phyloP scores from a whole-genome alignment of 2,113 vertebrate genomes.

The Lanius collurio region DNA sequence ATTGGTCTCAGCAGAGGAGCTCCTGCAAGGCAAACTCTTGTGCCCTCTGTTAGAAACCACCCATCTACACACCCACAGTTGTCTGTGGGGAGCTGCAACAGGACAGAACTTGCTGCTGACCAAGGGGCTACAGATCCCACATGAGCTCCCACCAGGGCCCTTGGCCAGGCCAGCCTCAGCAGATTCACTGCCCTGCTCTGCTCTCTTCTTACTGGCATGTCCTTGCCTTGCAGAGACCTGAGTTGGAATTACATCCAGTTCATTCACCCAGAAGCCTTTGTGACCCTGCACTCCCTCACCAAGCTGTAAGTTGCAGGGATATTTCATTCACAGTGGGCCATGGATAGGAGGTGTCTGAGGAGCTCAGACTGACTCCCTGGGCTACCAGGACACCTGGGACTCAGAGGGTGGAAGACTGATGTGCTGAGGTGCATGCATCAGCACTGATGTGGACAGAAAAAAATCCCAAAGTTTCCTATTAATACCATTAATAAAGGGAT shows the following conservation, averaged over 20 bases:
- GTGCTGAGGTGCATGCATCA: neutral
- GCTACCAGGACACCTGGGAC: neutral
- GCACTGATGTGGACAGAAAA: neutral
- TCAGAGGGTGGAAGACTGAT: neutral
- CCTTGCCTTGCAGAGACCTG: constrained; percentile 82
- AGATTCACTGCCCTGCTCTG: neutral
- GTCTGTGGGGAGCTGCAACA: neutral
- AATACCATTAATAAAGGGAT: neutral
- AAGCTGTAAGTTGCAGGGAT: constrained; percentile 86
- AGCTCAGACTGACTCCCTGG: neutral
- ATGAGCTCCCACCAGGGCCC: neutral
- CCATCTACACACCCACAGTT: neutral
- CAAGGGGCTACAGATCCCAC: neutral
- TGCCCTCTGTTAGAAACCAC: neutral
- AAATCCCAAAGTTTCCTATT: neutral
- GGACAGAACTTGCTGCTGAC: neutral
- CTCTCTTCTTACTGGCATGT: neutral
- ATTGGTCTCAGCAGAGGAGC: neutral
- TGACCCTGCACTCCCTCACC: constrained; percentile 82
- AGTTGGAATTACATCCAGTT: constrained; percentile 88
- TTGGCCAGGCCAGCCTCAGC: neutral
- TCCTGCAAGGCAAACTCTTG: neutral
- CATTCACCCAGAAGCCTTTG: constrained; percentile 90
- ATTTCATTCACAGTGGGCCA: neutral
- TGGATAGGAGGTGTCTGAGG: neutral